phyloP scores from a whole-genome alignment of 1,140 invertebrate species.

The Chironomus tepperi region DNA sequence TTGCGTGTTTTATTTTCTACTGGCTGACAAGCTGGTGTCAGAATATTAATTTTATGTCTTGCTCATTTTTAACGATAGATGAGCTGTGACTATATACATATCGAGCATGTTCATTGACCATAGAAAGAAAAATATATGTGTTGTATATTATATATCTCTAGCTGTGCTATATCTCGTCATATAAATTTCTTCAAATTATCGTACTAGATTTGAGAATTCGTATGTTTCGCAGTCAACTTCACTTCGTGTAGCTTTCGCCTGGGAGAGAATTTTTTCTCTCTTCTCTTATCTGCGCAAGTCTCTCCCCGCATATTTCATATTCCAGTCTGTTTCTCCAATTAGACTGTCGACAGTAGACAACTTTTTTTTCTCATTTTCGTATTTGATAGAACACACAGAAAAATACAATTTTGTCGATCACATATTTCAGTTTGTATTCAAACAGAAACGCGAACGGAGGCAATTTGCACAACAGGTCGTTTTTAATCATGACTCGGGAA shows the following conservation, averaged over 20 bases:
- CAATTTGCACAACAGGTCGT: slow-evolving; percentile 18
- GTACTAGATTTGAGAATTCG: background rate
- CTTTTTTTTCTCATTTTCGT: background rate
- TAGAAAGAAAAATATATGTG: background rate
- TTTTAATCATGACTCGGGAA: slow-evolving; percentile 9
- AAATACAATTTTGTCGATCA: background rate
- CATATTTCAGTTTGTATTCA: background rate
- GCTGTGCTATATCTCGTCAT: background rate
- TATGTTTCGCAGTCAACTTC: background rate
- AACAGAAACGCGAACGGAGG: background rate
- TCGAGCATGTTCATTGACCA: background rate
- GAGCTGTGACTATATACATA: background rate
- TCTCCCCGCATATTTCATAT: background rate
- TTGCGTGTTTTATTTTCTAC: background rate
- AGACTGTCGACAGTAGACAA: background rate
- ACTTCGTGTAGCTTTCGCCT: background rate
- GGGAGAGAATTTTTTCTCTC: slow-evolving; percentile 6
- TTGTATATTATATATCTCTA: background rate
- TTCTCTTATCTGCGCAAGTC: background rate
- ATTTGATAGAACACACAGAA: background rate
- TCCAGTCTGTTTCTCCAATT: background rate
- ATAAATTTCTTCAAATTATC: background rate
- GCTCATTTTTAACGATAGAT: background rate
- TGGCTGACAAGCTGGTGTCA: background rate
- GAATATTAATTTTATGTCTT: slow-evolving; percentile 1